Evolutionary conservation across 2,888 invertebrate genomes (phyloP), one percentile per base, ranked within the genome.

Genomic region (Brenthis ino): DNA sequence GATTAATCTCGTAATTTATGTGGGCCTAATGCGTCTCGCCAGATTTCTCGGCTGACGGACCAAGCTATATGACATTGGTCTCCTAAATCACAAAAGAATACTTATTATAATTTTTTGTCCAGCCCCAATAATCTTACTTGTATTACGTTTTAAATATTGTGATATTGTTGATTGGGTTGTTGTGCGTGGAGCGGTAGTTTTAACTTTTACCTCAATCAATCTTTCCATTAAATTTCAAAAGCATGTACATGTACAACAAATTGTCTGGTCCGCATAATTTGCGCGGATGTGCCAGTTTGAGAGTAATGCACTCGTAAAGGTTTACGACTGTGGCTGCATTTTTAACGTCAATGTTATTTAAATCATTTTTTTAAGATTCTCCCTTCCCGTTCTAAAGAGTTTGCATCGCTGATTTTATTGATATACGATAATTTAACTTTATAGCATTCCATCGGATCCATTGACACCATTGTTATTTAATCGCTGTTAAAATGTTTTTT

Each of bases 1-100:
- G 92, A 92, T 93, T 93, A 92, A 93, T 92, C 92, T 89, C 84
- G 83, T 91, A 87, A 91, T 88, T 89, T 90, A 91, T 91, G 89
- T 87, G 87, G 87, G 85, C 82, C 85, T 83, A 87, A 88, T 84
- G 85, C 84, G 84, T 82, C 85, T 83, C 81, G 79, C 81, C 86
- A 86, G 86, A 88, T 87, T 88, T 87, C 86, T 87, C 85, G 84
- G 82, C 79, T 85, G 87, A 86, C 82, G 82, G 82, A 79, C 83
- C 77, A 81, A 83, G 65, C 69, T 77, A 82, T 84, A 82, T 82
- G 83, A 86, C 87, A 88, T 86, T 85, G 86, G 86, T 87, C 85
- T 85, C 77, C 76, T 82, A 82, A 81, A 80, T 77, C 79, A 80
- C 83, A 82, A 82, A 80, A 82, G 81, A 81, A 82, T 80, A 75